These are phyloP conservation scores for Hypanus sabinus DNA, from an alignment of 2,113 vertebrate genomes.

Conservation along the genomic window DNA sequence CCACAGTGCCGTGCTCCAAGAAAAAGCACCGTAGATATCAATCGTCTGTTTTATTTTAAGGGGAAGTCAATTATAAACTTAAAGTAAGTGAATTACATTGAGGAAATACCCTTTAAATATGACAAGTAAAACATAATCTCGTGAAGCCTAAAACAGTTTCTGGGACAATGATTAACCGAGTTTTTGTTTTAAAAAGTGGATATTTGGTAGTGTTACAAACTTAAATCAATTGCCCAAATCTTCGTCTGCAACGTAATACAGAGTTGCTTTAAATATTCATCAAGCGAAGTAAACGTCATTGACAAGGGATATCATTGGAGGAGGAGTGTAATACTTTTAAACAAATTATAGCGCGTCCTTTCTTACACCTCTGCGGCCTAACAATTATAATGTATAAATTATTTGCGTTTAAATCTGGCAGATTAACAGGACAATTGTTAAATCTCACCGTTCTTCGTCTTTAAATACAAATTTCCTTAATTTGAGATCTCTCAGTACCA, in stretches of 20 bases:
- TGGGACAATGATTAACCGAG: background rate
- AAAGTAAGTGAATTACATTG: background rate
- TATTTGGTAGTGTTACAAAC: background rate
- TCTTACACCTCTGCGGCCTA: too few species aligned
- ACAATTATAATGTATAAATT: background rate
- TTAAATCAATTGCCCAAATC: background rate
- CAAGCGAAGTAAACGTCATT: background rate
- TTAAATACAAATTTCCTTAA: slow-evolving; percentile 96
- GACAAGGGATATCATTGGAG: background rate
- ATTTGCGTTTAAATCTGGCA: background rate
- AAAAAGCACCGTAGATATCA: background rate
- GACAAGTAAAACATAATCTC: too few species aligned
- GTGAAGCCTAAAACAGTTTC: background rate
- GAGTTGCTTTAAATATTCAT: slow-evolving; percentile 14
- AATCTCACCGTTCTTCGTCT: slow-evolving; percentile 85
- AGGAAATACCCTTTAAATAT: background rate
- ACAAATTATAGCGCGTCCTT: background rate
- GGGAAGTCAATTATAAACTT: background rate
- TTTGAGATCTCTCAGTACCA: slow-evolving; percentile 96
- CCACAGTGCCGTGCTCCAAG: background rate
- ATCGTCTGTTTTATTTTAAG: background rate
- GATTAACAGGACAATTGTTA: background rate
- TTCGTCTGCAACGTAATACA: background rate
- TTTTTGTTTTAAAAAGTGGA: background rate
- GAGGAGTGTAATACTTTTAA: slow-evolving; percentile 8